These are phyloP conservation scores for Drosophila recens DNA, from an alignment of 2,888 invertebrate genomes.

Conservation along the genomic window DNA sequence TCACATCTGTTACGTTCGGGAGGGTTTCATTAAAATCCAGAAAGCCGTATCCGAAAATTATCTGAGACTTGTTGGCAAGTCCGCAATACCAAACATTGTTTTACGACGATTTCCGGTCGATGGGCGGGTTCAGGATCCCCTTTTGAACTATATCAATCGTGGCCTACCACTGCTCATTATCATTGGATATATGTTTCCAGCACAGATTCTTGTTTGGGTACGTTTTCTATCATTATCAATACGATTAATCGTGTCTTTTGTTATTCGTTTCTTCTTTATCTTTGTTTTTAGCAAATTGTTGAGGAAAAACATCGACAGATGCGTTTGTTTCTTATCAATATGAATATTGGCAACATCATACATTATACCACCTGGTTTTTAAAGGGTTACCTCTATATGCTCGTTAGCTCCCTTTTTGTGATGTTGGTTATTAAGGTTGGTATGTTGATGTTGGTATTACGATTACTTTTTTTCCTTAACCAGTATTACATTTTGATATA, in stretches of 20 bases:
- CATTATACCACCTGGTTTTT: constrained; percentile 94
- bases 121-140: constrained; percentile 88
- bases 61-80: constrained; percentile 49
- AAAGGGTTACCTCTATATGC: constrained; percentile 89
- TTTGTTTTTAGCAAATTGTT: constrained; percentile 51
- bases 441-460: background rate
- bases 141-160: constrained; percentile 87
- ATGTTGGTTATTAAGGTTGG: constrained; percentile 85
- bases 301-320: constrained; percentile 47
- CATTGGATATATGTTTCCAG: constrained; percentile 91
- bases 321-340: constrained; percentile 63
- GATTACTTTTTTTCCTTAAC: background rate
- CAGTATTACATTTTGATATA: no score
- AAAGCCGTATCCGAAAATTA: constrained; percentile 86
- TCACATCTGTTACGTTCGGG: constrained; percentile 85
- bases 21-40: constrained; percentile 89
- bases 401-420: constrained; percentile 87
- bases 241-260: no score
- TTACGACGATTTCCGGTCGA: constrained; percentile 69
- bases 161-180: constrained; percentile 91
- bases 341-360: constrained; percentile 88
- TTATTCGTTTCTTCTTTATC: background rate
- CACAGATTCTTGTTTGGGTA: constrained; percentile 89
- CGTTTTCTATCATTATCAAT: background rate
- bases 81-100: constrained; percentile 38